Evolutionary conservation across 64 coral and sea anemone genomes (phyloP), one percentile per base, ranked within the genome.

Genomic region (Acropora yongei): DNA sequence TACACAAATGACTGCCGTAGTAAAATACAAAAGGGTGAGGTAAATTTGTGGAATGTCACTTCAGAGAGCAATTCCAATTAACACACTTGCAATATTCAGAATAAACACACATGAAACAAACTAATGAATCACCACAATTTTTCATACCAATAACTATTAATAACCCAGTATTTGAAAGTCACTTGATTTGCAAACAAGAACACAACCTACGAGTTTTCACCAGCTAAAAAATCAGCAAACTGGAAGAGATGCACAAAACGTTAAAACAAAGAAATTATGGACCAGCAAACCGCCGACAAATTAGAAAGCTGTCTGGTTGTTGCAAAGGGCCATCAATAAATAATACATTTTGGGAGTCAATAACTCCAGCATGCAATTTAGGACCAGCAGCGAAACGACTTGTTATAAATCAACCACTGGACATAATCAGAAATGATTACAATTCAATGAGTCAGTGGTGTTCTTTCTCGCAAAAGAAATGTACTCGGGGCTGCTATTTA

Each of bases 231-330:
- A 65, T 41, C 80, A 43, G 53, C 41, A 30, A 67, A 11, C 43
- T 17, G 45, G 80, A 83, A 3, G 57, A 83, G 61, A 83, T 67
- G 58, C 2, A 47, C 68, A 83, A 67, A 83, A 83, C 67, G 80
- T 83, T 83, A 13, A 83, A 83, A 83, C 80, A 83, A 83, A 83
- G 41, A 68, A 83, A 67, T 67, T 47, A 68, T 18, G 80, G 30
- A 30, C 30, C 30, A 30, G 30, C 30, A 30, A 83, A 68, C 80
- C 80, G 57, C 41, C 57, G 60, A 68, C 57, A 83, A 83, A 83
- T 83, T 83, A 83, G 40, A 13, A 83, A 83, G 42, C 80, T 67
- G 80, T 83, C 80, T 83, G 80, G 57, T 80, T 80, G 78, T 80
- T 57, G 80, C 12, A 83, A 67, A 68, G 61, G 57, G 47, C 4